Percentiles rank a stretch among this genome's conserved stretches.
Conservation (phyloP, 2,888 invertebrate species). For the Antheraea assamensis region DNA sequence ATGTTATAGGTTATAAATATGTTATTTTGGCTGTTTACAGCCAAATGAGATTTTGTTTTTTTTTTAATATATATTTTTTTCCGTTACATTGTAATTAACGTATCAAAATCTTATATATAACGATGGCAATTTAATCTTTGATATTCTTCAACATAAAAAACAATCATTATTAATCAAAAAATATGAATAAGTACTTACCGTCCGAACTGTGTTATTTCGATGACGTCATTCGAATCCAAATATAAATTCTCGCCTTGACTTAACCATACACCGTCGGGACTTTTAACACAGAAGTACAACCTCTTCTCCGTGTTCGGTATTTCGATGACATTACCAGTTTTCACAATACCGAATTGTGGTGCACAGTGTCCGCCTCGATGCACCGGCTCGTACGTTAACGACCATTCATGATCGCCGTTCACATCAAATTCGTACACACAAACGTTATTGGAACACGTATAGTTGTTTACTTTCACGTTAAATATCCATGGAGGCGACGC, state of each 20-base stretch:
- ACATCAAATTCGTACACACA: conserved; percentile 67
- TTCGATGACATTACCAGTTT: conserved; percentile 46
- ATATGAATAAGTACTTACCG: conserved; percentile 48
- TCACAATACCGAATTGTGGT: conserved; percentile 42
- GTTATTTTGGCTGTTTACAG: not conserved
- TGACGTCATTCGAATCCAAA: conserved; percentile 76
- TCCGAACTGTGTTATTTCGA: conserved; percentile 35
- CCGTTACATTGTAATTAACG: not conserved
- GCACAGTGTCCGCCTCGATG: conserved; percentile 45
- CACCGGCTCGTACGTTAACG: conserved; percentile 61
- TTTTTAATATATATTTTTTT: not conserved
- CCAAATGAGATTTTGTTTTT: not conserved
- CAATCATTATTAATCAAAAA: not conserved
- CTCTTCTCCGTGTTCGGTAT: conserved; percentile 49
- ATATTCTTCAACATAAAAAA: not conserved
- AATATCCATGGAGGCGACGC: conserved; percentile 74
- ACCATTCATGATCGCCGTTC: conserved; percentile 61
- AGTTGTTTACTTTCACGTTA: conserved; percentile 54
- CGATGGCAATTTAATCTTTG: not conserved
- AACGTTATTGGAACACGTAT: conserved; percentile 51
- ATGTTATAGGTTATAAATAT: not conserved
- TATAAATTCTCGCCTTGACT: conserved; percentile 67
- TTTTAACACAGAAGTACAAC: conserved; percentile 66
- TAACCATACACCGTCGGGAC: conserved; percentile 58
- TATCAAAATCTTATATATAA: not conserved